Base-by-base conservation (phyloP, 2,113 vertebrate species). In the Dascyllus trimaculatus region DNA sequence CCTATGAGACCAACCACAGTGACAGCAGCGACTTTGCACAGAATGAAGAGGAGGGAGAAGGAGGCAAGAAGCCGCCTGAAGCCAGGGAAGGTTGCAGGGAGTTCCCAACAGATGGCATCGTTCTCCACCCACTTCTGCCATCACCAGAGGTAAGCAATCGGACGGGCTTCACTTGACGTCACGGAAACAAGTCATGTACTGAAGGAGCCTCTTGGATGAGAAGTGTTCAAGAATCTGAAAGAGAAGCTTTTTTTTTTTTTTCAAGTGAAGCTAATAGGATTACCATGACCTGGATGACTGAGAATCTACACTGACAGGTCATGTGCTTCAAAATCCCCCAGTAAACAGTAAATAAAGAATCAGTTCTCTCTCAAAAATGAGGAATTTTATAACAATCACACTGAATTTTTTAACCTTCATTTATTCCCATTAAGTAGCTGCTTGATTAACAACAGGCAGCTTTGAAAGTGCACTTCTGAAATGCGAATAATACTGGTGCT, bases 21-120 rank as follows among this genome's bases (percentile, higher is more conserved):
- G 97, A 99, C 85, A 96, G 96, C 95, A 98, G 97, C 0, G 97
- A 98, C 86, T 97, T 98, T 21, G 92, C 97, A 52, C 97, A 97
- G 87, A 97, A 96, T 0, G 96, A 99, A 0, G 97, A 98, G 0
- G 97, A 99, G 46, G 60, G 91, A 0, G 96, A 96, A 1, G 95
- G 92, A 48, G 82, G 87, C 61, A 95, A 94, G 80, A 95, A 95
- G 85, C 84, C 67, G 4, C 62, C 83, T 9, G 90, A 89, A 72
- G 73, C 38, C 0, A 89, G 88, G 43, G 88, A 89, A 49, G 75
- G 59, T 49, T 87, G 85, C 84, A 86, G 87, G 66, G 86, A 87
- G 22, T 92, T 76, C 49, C 45, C 90, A 0, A 75, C 95, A 0
- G 95, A 98, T 68, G 89, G 92, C 57, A 93, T 96, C 17, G 48